Percentiles rank a stretch among this genome's conserved stretches.
phyloP scores from a whole-genome alignment of 2,888 invertebrate species.

The Eulithis testata region DNA sequence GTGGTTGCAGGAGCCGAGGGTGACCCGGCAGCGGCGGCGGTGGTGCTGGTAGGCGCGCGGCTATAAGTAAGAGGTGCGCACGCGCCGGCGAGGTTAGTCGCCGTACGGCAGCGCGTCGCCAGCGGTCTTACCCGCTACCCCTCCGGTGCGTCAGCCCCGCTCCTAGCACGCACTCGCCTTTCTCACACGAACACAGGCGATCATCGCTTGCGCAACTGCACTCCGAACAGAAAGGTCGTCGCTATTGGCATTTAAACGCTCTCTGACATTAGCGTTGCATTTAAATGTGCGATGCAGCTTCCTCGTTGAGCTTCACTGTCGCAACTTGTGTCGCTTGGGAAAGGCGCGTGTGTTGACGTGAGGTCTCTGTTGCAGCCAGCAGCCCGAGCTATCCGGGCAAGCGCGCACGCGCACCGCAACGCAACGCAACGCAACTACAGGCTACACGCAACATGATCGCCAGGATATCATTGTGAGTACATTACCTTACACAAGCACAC shows the following conservation, averaged over 20 bases:
- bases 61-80: constrained; percentile 81
- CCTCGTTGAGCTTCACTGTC: constrained; percentile 81
- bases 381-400: constrained; percentile 68
- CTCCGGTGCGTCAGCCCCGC: constrained; percentile 69
- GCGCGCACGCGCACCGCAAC: constrained; percentile 52
- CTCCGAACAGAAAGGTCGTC: constrained; percentile 80
- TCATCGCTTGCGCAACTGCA: constrained; percentile 79
- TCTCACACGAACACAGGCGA: constrained; percentile 78
- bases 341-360: constrained; percentile 80
- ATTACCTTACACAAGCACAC: constrained; percentile 37
- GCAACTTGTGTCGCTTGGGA: constrained; percentile 79
- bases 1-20: constrained; percentile 32
- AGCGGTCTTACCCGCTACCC: constrained; percentile 65
- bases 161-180: constrained; percentile 71
- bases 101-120: constrained; percentile 79
- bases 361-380: constrained; percentile 79
- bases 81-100: constrained; percentile 82
- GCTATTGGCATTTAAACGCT: constrained; percentile 83
- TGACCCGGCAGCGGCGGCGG: constrained; percentile 33
- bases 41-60: constrained; percentile 66
- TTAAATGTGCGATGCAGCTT: constrained; percentile 81
- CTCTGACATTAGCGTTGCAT: constrained; percentile 84
- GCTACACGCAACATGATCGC: constrained; percentile 64
- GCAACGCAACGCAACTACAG: constrained; percentile 40
- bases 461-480: constrained; percentile 78